Evolutionary conservation across 2,888 invertebrate genomes (phyloP).

Genomic region (Eulithis prunata): DNA sequence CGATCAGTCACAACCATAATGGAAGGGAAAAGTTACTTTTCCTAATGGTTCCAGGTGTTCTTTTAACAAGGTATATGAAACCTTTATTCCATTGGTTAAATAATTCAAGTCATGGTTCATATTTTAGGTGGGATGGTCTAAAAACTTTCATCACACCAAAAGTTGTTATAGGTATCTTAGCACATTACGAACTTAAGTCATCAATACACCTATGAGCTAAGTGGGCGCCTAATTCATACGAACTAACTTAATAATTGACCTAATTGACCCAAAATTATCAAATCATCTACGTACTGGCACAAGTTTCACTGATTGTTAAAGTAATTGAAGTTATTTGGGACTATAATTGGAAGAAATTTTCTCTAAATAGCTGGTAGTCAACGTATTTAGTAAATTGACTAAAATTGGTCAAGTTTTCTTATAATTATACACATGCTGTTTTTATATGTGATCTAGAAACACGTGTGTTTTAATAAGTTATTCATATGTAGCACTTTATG

Average conservation of each 20-base stretch:
- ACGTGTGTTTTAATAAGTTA: conserved; percentile 6
- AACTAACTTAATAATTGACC: neutral
- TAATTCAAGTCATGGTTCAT: no score
- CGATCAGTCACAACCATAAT: no score
- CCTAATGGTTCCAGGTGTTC: no score
- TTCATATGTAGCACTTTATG: conserved; percentile 9
- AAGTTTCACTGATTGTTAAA: conserved; percentile 32
- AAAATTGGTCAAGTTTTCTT: conserved; percentile 24
- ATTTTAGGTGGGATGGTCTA: no score
- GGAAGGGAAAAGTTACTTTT: no score
- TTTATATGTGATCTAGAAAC: conserved; percentile 1
- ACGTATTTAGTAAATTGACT: conserved; percentile 24
- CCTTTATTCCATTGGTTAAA: no score
- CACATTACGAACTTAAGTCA: no score
- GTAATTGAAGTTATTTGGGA: conserved; percentile 37
- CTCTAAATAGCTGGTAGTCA: conserved; percentile 21
- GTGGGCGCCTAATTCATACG: neutral
- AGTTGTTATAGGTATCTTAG: no score
- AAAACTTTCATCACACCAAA: no score
- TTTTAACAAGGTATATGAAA: no score
- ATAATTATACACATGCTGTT: conserved; percentile 19
- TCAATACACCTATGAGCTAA: neutral
- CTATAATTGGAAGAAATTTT: conserved; percentile 35
- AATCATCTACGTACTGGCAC: conserved; percentile 21
- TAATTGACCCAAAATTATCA: conserved; percentile 18